Percentiles rank a stretch among this genome's conserved stretches.
Evolutionary conservation across 2,888 invertebrate species (phyloP).

Genomic region (Agrilus cyanescens): DNA sequence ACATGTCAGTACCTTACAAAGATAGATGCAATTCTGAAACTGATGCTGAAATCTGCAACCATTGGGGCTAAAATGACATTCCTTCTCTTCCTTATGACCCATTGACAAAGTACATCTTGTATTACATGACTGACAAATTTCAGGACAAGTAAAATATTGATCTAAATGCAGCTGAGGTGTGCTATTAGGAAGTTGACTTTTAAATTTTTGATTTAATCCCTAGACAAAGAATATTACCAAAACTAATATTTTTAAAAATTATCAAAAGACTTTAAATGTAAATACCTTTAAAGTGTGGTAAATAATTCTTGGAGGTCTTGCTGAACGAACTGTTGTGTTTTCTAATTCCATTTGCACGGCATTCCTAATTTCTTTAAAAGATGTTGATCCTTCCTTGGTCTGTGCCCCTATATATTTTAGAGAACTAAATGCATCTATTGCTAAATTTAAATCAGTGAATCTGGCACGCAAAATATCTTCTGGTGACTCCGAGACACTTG

Average conservation of each 20-base stretch:
- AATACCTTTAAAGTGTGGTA: conserved; percentile 53
- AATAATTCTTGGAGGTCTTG: conserved; percentile 53
- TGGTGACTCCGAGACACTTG: conserved; percentile 44
- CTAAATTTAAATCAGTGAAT: conserved; percentile 49
- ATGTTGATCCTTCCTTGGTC: conserved; percentile 41
- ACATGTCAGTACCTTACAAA: conserved; percentile 41
- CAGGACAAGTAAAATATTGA: conserved; percentile 66
- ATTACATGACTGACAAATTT: conserved; percentile 58
- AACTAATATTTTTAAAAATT: neutral
- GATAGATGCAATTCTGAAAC: conserved; percentile 56
- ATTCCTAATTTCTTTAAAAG: conserved; percentile 46
- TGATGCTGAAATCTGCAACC: conserved; percentile 58
- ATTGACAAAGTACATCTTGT: conserved; percentile 51
- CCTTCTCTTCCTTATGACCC: conserved; percentile 52
- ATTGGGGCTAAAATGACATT: conserved; percentile 41
- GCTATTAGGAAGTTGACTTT: conserved; percentile 49
- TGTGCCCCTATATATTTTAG: conserved; percentile 55
- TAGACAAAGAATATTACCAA: conserved; percentile 23
- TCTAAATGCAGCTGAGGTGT: conserved; percentile 59
- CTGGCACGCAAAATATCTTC: conserved; percentile 49
- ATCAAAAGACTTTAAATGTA: neutral
- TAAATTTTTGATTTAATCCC: conserved; percentile 64
- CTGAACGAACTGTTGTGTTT: conserved; percentile 58
- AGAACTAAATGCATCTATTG: conserved; percentile 61
- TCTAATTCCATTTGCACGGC: conserved; percentile 51